Evolutionary conservation across 2,113 vertebrate species (phyloP), one percentile per base, ranked within the genome.

Genomic region (Pterophyllum scalare): DNA sequence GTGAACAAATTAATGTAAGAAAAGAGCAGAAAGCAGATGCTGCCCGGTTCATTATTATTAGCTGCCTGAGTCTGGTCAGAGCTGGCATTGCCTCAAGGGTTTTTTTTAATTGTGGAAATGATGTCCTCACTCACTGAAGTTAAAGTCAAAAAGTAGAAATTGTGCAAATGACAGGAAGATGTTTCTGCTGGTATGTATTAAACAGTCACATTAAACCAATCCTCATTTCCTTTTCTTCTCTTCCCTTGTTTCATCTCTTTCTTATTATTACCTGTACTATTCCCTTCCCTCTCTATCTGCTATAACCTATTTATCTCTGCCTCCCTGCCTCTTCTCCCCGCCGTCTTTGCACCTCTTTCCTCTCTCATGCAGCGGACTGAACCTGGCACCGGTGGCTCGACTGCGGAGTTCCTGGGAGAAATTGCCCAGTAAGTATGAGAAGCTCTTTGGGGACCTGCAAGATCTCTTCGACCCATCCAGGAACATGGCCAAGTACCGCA

Each of bases 401-500:
- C 97, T 99, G 70, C 95, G 97, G 88, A 95, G 96, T 80, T 97
- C 98, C 0, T 99, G 98, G 98, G 98, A 99, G 82, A 99, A 98
- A 92, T 91, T 99, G 88, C 98, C 98, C 38, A 98, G 96, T 92
- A 99, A 99, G 77, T 99, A 99, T 5, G 98, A 99, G 81, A 99
- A 99, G 87, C 97, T 99, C 58, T 97, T 99, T 49, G 92, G 95
- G 82, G 98, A 99, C 94, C 97, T 99, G 80, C 98, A 99, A 93
- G 98, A 99, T 86, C 96, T 99, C 65, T 99, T 99, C 86, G 98
- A 99, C 95, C 98, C 98, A 0, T 99, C 98, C 64, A 96, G 98
- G 90, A 99, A 99, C 93, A 99, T 99, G 98, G 97, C 98, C 85
- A 99, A 99, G 85, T 99, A 99, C 59, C 97, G 98, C 92, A 99